Evolutionary conservation across 2,888 invertebrate species (phyloP).

Genomic region (Encarsia formosa): DNA sequence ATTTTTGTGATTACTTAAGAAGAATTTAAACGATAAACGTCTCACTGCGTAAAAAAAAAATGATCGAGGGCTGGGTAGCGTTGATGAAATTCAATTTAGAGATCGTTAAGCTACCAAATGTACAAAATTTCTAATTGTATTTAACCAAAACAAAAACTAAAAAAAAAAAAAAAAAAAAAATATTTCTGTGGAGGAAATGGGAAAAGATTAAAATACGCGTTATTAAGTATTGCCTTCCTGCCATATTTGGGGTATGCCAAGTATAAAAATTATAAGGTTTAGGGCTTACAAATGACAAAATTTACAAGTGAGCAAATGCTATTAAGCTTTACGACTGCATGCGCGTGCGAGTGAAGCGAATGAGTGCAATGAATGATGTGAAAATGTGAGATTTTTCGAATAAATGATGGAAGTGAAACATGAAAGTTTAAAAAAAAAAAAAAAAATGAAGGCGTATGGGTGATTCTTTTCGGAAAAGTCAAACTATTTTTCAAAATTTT

Average conservation of each 20-base stretch:
- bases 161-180: constrained; percentile 5
- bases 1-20: constrained; percentile 30
- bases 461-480: constrained; percentile 38
- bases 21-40: constrained; percentile 19
- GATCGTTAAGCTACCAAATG: constrained; percentile 27
- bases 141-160: constrained; percentile 22
- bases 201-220: constrained; percentile 43
- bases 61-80: constrained; percentile 18
- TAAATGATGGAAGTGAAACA: constrained; percentile 20
- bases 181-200: constrained; percentile 13
- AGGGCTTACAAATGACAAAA: constrained; percentile 42
- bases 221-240: constrained; percentile 61
- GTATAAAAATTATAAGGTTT: constrained; percentile 53
- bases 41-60: constrained; percentile 18
- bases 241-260: constrained; percentile 61
- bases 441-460: constrained; percentile 29
- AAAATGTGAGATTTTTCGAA: too few species aligned
- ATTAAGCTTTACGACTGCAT: constrained; percentile 28
- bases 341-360: constrained; percentile 15
- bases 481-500: constrained; percentile 50
- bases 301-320: constrained; percentile 31
- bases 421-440: constrained; percentile 13
- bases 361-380: too few species aligned
- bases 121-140: constrained; percentile 36
- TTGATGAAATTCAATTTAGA: constrained; percentile 13